Conservation (phyloP, 2,888 invertebrate genomes). For the Philhelius pedissequus region DNA sequence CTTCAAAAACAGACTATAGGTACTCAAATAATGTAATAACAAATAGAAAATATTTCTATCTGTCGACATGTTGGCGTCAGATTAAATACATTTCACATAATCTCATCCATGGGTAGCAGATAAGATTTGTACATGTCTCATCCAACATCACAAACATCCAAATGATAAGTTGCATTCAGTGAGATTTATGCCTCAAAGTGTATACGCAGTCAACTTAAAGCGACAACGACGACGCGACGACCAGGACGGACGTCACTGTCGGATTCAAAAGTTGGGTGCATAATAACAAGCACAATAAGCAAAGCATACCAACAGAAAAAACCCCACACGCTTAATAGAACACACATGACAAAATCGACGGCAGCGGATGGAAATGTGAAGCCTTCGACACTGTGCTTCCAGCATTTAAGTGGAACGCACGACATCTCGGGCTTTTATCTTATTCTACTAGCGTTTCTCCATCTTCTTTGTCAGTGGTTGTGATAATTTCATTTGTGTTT, state of each 20-base stretch:
- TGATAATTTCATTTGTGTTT: slow-evolving; percentile 35
- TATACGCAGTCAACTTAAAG: neutral
- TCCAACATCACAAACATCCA: neutral
- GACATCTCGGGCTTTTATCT: slow-evolving; percentile 49
- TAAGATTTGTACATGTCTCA: slow-evolving; percentile 42
- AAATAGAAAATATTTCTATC: neutral
- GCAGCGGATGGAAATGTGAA: slow-evolving; percentile 16
- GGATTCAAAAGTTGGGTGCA: slow-evolving; percentile 36
- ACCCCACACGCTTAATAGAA: slow-evolving; percentile 16
- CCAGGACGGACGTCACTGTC: slow-evolving; percentile 40
- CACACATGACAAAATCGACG: slow-evolving; percentile 34
- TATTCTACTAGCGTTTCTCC: slow-evolving; percentile 19
- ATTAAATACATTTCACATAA: slow-evolving; percentile 18
- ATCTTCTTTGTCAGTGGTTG: slow-evolving; percentile 45
- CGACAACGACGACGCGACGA: neutral
- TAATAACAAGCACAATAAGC: slow-evolving; percentile 17
- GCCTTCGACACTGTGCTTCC: slow-evolving; percentile 63
- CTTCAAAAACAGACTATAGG: neutral
- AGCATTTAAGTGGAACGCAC: slow-evolving; percentile 64
- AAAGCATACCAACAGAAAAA: neutral
- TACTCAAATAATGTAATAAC: slow-evolving; percentile 40
- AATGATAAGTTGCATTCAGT: slow-evolving; percentile 48
- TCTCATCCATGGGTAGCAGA: slow-evolving; percentile 28
- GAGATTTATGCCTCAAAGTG: slow-evolving; percentile 47
- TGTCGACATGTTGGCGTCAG: slow-evolving; percentile 49